Percentiles rank a stretch among this genome's conserved stretches.
These are phyloP conservation scores for Drosophila ironensis DNA, from an alignment of 1,140 invertebrate genomes.

Conservation along the genomic window DNA sequence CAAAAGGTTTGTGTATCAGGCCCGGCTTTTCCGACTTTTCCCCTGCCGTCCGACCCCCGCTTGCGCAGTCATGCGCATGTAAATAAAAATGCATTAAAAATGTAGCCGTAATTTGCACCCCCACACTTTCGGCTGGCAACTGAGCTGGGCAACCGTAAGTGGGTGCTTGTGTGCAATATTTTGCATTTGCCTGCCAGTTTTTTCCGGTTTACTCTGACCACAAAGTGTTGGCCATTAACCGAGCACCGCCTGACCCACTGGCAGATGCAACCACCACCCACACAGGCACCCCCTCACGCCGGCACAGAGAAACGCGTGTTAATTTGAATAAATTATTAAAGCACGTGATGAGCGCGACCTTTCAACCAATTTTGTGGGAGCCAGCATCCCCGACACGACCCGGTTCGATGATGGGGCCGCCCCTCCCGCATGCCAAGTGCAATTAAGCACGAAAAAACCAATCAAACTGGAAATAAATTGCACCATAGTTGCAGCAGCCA, in stretches of 20 bases:
- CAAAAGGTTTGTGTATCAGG: conserved; percentile 59
- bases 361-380: conserved; percentile 48
- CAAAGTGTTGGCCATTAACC: conserved; percentile 69
- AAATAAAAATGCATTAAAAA: conserved; percentile 75
- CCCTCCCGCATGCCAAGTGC: conserved; percentile 36
- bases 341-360: conserved; percentile 71
- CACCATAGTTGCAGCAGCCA: conserved; percentile 45
- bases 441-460: conserved; percentile 69
- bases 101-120: conserved; percentile 58
- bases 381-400: conserved; percentile 1
- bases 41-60: not conserved
- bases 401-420: conserved; percentile 1
- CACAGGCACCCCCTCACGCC: not conserved
- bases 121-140: conserved; percentile 7
- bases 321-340: conserved; percentile 81
- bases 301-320: conserved; percentile 50
- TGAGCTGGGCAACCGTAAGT: conserved; percentile 22
- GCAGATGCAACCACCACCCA: not conserved
- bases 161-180: conserved; percentile 45
- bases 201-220: conserved; percentile 56
- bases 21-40: conserved; percentile 1
- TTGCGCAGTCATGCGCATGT: conserved; percentile 42
- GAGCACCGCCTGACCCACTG: conserved; percentile 29
- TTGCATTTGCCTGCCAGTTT: conserved; percentile 52
- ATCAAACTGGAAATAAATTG: conserved; percentile 75